A percentile compares a stretch with the other conserved stretches of the same genome.
These are phyloP conservation scores for Miniopterus natalensis DNA, from an alignment of 2,113 vertebrate species.

Conservation along the genomic window DNA sequence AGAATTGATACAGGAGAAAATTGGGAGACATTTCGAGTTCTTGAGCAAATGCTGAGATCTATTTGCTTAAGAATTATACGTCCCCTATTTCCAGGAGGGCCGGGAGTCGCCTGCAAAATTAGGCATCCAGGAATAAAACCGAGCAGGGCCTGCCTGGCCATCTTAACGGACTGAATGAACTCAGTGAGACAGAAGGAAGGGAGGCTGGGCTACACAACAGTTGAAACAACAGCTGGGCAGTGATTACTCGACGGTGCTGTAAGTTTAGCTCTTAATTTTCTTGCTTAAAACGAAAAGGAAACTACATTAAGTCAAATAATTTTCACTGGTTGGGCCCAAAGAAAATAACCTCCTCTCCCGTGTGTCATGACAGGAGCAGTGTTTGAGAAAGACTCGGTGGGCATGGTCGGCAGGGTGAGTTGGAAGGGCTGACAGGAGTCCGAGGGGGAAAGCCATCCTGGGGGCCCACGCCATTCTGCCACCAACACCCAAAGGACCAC, in stretches of 20 bases:
- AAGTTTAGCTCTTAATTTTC: constrained; percentile 59
- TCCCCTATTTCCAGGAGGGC: neutral
- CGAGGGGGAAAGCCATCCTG: rapidly evolving
- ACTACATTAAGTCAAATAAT: constrained; percentile 8
- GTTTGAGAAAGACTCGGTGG: neutral
- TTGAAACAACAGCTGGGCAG: constrained; percentile 50
- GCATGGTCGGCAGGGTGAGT: neutral
- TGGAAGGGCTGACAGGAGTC: neutral
- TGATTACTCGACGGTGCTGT: neutral
- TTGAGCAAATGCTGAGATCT: neutral
- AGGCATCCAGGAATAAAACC: constrained; percentile 33
- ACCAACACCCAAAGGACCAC: neutral
- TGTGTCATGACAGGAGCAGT: neutral
- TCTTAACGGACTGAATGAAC: constrained; percentile 54
- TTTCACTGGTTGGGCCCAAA: neutral
- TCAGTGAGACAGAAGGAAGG: constrained; percentile 60
- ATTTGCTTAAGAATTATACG: neutral
- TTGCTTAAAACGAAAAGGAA: constrained; percentile 50
- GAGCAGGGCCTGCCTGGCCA: neutral
- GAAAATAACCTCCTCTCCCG: neutral
- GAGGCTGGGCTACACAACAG: neutral
- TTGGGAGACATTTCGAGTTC: neutral
- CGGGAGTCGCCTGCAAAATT: neutral
- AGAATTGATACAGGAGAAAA: neutral
- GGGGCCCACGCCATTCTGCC: too few species aligned